Percentiles rank a stretch among this genome's conserved stretches.
Conservation (phyloP, 2,888 invertebrate species). For the Polia nebulosa region DNA sequence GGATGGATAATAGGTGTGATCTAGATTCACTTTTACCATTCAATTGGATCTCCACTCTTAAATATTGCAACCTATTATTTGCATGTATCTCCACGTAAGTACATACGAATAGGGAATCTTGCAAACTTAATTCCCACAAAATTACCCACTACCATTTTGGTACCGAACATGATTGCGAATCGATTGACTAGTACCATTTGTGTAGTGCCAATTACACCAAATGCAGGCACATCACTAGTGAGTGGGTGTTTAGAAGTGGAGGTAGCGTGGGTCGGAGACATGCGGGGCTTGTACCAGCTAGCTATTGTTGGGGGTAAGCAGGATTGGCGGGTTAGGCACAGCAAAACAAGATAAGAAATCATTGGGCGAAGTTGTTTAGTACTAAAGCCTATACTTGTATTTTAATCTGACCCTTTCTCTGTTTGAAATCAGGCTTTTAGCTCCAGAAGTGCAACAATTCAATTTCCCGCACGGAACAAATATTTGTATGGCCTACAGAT, state of each 20-base stretch:
- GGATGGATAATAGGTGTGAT: background rate
- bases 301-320: constrained; percentile 52
- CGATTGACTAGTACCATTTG: constrained; percentile 31
- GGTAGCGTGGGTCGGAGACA: constrained; percentile 58
- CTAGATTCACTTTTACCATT: background rate
- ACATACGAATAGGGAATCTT: background rate
- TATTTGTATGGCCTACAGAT: too few relatives aligned
- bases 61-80: background rate
- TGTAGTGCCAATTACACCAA: constrained; percentile 34
- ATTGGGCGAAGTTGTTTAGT: constrained; percentile 6
- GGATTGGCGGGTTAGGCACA: constrained; percentile 18
- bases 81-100: constrained; percentile 1
- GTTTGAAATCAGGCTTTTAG: background rate
- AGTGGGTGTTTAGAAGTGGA: constrained; percentile 61
- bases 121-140: constrained; percentile 19
- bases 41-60: background rate
- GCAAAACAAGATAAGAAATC: constrained; percentile 20
- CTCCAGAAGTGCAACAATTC: background rate
- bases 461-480: too few relatives aligned
- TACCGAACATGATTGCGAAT: constrained; percentile 25
- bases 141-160: constrained; percentile 34
- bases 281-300: constrained; percentile 36
- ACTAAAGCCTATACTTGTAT: background rate
- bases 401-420: background rate
- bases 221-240: constrained; percentile 53